Evolutionary conservation across 2,113 vertebrate species (phyloP), one percentile per base, ranked within the genome.

Genomic region (Columba janthina): DNA sequence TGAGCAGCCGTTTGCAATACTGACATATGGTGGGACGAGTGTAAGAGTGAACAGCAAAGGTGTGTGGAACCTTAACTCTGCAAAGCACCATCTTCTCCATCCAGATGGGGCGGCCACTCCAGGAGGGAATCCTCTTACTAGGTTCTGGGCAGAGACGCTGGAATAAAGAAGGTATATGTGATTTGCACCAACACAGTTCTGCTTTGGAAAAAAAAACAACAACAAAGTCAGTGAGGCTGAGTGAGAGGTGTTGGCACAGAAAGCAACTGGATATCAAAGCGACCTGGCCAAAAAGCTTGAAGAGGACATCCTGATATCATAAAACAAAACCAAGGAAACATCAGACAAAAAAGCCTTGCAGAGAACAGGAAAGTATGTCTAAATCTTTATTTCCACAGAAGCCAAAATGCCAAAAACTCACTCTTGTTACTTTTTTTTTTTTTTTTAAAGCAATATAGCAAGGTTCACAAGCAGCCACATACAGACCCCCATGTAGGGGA

Each of bases 41-140:
- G 32, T 99, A 99, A n/a, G 99, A 99, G 96, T 99, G 99, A 84
- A 99, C 99, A 82, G 99, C 99, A 87, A 99, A 99, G 16, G 99
- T 99, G 96, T 99, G 99, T 0, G 99, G 99, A 86, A 99, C 99
- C 97, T 99, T 99, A 31, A 99, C 99, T 73, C 99, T 98, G 11
- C 99, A 99, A 96, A 99, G 98, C 56, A 99, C 99, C 99, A 99
- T 99, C 98, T 99, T 99, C 15, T 99, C 99, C 99, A 99, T 99
- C 99, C 99, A 99, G 97, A 99, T 99, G 25, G 99, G 99, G 90
- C 99, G 98, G 46, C 99, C 99, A 20, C 99, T 99, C 98, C 99
- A 99, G 46, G 99, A 99, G 15, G 99, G 99, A 96, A 99, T 99
- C 89, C 99, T 98, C 97, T 99, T 99, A 95, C 99, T 99, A 15